Base-by-base conservation (phyloP, 1,140 invertebrate species). In the Sesamia nonagrioides region DNA sequence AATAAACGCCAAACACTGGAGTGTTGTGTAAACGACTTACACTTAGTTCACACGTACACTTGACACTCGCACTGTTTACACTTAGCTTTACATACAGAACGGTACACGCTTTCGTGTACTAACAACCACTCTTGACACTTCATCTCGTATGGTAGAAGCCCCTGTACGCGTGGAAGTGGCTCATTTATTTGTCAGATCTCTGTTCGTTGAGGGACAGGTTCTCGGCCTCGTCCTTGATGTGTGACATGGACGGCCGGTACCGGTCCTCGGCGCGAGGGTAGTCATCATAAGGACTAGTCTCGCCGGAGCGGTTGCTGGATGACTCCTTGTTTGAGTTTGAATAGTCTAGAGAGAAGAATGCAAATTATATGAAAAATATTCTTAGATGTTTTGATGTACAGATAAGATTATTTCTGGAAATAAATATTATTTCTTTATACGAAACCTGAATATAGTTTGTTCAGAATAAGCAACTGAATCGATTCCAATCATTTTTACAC, bases 151-250 rank as follows among this genome's bases (percentile, higher is more conserved):
- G 61, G 11, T 15, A 35, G 11, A 18, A 17, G 17, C 11, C 7
- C 9, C 17, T 11, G 17, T 40, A 18, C 11, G n/a, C 48, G 15
- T 54, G n/a, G 35, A 9, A n/a, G 69, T 15, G 33, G 27, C 1
- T 13, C 18, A 42, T 84, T 88, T 94, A 93, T 82, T 93, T 94
- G 78, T 95, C 93, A 90, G 90, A 92, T 89, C 93, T 91, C 74
- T 95, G 93, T 85, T 95, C 94, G 82, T 95, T 95, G 35, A 95
- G 89, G 1, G 95, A 95, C 2, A 95, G 83, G 77, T 95, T 95
- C 60, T 95, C 95, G 0, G 95, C 95, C 80, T 93, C 93, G 69
- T 95, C 95, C 52, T 93, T 91, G 75, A 93, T 90, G 83, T 93
- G 93, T 6, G 91, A 92, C 68, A 92, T 90, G 35, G 92, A 88